phyloP scores from a whole-genome alignment of 2,797 vertebrate species.

The Enteromius afrohamiltoni region DNA sequence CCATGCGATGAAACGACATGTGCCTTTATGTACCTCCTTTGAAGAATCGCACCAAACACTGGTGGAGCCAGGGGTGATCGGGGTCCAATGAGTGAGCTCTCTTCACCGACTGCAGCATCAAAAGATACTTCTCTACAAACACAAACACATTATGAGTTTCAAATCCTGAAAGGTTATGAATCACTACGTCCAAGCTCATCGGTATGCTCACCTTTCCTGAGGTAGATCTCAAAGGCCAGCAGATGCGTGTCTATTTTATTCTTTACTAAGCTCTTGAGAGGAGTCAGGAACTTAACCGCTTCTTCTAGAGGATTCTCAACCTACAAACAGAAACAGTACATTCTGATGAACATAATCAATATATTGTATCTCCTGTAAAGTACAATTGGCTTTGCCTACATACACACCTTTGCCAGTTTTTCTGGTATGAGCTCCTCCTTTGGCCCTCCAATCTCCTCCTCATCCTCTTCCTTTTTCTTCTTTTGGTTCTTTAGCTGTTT shows the following conservation, averaged over 20 bases:
- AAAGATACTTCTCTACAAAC: slow-evolving; percentile 89
- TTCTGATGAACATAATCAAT: background rate
- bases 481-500: slow-evolving; percentile 99
- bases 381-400: background rate
- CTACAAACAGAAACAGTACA: slow-evolving; percentile 68
- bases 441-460: slow-evolving; percentile 96
- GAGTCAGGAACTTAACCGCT: slow-evolving; percentile 98
- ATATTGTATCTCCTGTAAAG: background rate
- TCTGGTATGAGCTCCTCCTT: slow-evolving; percentile 98
- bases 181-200: background rate
- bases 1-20: background rate
- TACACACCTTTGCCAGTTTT: slow-evolving; percentile 91
- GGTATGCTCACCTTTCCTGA: slow-evolving; percentile 90
- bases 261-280: slow-evolving; percentile 95
- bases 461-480: slow-evolving; percentile 98
- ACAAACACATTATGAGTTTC: slow-evolving; percentile 9
- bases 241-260: slow-evolving; percentile 99
- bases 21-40: slow-evolving; percentile 81
- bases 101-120: slow-evolving; percentile 98
- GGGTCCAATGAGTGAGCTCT: slow-evolving; percentile 91
- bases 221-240: slow-evolving; percentile 99
- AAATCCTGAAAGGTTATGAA: background rate
- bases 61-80: slow-evolving; percentile 97
- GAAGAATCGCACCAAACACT: slow-evolving; percentile 98
- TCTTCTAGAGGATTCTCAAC: slow-evolving; percentile 98